Percentiles rank a stretch among this genome's conserved stretches.
phyloP scores from a whole-genome alignment of 2,113 vertebrate genomes.

The Galbula dea region DNA sequence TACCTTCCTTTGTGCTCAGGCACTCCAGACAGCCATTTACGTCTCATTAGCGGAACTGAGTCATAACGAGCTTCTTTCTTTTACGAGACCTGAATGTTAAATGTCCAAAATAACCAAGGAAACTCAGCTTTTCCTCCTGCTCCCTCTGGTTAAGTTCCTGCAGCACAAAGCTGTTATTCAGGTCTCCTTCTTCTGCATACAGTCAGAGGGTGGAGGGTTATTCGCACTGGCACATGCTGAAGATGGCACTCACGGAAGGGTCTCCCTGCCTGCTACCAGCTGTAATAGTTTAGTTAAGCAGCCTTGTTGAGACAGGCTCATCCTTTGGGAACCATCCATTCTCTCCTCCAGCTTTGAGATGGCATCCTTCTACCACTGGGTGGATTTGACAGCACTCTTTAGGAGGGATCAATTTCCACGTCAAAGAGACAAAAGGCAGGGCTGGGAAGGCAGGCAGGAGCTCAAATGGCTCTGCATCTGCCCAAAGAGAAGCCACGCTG shows the following conservation, averaged over 20 bases:
- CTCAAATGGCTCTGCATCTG: conserved; percentile 25
- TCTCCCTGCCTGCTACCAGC: conserved; percentile 68
- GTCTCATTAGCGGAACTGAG: conserved; percentile 83
- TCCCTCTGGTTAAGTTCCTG: conserved; percentile 41
- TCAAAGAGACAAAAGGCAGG: conserved; percentile 63
- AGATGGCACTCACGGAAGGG: conserved; percentile 69
- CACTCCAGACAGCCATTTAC: conserved; percentile 78
- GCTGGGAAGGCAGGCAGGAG: background rate
- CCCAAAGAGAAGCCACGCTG: background rate
- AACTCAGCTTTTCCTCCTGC: conserved; percentile 62
- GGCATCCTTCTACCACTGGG: conserved; percentile 60
- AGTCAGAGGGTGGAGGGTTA: conserved; percentile 83
- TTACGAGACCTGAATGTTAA: conserved; percentile 70
- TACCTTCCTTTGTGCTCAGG: conserved; percentile 74
- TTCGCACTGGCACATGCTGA: conserved; percentile 80
- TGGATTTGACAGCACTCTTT: conserved; percentile 71
- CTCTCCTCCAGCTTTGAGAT: conserved; percentile 68
- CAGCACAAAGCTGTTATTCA: conserved; percentile 76
- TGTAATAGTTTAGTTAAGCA: conserved; percentile 70
- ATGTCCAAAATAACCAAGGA: conserved; percentile 69
- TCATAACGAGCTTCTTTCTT: conserved; percentile 76
- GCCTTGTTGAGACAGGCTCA: conserved; percentile 48
- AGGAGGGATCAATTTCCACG: conserved; percentile 72
- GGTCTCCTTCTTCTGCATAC: conserved; percentile 77
- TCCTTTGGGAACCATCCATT: conserved; percentile 1